Evolutionary conservation across 1,140 invertebrate species (phyloP), one percentile per base, ranked within the genome.

Genomic region (Caenorhabditis inopinata): DNA sequence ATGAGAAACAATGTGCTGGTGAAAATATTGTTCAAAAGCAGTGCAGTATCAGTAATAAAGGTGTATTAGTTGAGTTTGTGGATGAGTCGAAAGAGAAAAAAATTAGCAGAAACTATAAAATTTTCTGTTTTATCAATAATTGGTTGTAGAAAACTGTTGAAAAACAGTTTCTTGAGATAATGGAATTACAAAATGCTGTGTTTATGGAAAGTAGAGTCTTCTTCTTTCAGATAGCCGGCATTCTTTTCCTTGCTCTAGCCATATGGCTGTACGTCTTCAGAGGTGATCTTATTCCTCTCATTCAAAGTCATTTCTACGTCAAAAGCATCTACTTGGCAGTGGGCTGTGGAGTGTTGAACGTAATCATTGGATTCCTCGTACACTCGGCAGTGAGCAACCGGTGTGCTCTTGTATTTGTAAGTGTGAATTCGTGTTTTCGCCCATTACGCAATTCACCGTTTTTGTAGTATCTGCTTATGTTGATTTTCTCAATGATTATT

Each of bases 231-330:
- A 68, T 68, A 18, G 32, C 38, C 16, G 58, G 58, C 21, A 68
- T 68, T n/a, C 32, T 68, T 2, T 68, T 68, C n/a, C 58, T 68
- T 9, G 58, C 58, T 5, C 32, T 68, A 7, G 32, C 58, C 16
- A 68, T 68, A 18, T 68, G 58, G 58, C 21, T 68, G 32, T 68
- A 68, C 9, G n/a, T 68, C 9, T 68, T 68, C 32, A 23, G 58
- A 21, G 58, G 58, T 38, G 58, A 68, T 68, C 32, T 68, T 0
- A 68, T 68, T 21, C 58, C 58, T 1, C 58, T 68, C 16, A 68
- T 68, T 42, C 58, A 42, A 68, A 68, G 58, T 21, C 32, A 68
- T 14, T 68, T 68, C 58, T 68, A 68, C 58, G n/a, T 68, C n/a
- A 21, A 68, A 18, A 38, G 25, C n/a, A 68, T 68, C 14, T 68